phyloP scores from a whole-genome alignment of 2,888 invertebrate genomes.

The Galerucella calmariensis region DNA sequence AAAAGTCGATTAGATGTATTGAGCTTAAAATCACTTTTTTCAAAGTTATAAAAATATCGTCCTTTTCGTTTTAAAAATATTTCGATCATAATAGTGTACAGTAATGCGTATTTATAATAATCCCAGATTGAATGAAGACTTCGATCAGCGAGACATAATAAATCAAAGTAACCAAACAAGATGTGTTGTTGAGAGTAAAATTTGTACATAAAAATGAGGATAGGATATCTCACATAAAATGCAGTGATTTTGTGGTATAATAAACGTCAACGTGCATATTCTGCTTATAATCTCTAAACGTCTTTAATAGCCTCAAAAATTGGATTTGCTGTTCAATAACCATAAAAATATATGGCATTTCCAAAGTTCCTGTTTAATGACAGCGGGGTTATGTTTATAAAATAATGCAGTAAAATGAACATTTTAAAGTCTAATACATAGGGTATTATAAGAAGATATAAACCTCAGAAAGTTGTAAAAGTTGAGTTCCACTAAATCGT shows the following conservation, averaged over 20 bases:
- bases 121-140: not conserved
- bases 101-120: no score
- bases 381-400: constrained; percentile 64
- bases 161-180: constrained; percentile 37
- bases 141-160: constrained; percentile 30
- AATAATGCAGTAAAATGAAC: constrained; percentile 65
- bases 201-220: constrained; percentile 58
- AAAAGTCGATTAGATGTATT: no score
- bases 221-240: constrained; percentile 61
- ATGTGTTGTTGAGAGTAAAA: constrained; percentile 46
- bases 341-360: constrained; percentile 65
- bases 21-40: no score
- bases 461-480: constrained; percentile 63
- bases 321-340: constrained; percentile 66
- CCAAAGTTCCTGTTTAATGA: constrained; percentile 65
- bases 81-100: no score
- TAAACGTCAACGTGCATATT: constrained; percentile 64
- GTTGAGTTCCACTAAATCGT: constrained; percentile 54
- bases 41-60: no score
- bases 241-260: constrained; percentile 58
- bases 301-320: constrained; percentile 66
- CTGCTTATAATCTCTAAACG: constrained; percentile 57
- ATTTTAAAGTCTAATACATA: constrained; percentile 64
- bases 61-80: no score
- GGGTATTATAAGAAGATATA: constrained; percentile 64